phyloP scores from a whole-genome alignment of 2,113 vertebrate genomes.

The Platichthys flesus region DNA sequence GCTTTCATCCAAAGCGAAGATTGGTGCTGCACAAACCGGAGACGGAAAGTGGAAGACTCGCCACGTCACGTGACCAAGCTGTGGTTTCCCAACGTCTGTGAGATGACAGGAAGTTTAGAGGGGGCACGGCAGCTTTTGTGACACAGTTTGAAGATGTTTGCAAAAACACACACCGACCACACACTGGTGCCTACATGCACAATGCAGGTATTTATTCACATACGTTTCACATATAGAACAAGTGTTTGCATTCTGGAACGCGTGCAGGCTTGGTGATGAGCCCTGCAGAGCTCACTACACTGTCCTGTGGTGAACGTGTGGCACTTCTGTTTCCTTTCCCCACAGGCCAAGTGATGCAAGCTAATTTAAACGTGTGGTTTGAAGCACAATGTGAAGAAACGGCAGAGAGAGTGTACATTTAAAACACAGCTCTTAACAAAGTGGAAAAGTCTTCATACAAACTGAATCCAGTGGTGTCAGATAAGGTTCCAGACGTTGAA shows the following conservation, averaged over 20 bases:
- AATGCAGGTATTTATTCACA: background rate
- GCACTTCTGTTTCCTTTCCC: conserved; percentile 40
- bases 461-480: too few relatives aligned
- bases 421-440: too few relatives aligned
- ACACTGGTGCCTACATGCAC: background rate
- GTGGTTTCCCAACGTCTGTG: conserved; percentile 55
- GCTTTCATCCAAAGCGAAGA: background rate
- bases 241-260: background rate
- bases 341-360: background rate
- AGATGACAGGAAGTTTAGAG: conserved; percentile 51
- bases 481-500: too few relatives aligned
- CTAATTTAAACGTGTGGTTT: background rate
- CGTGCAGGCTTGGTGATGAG: background rate
- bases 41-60: conserved; percentile 19
- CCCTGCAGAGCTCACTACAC: background rate
- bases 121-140: background rate
- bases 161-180: background rate
- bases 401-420: background rate
- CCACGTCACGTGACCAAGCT: conserved; percentile 58
- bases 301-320: background rate
- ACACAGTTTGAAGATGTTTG: background rate
- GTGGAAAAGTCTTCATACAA: too few relatives aligned
- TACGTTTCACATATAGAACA: background rate
- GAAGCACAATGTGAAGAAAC: background rate
- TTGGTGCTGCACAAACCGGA: background rate